Percentiles rank a stretch among this genome's conserved stretches.
These are phyloP conservation scores for Peromyscus attwateri DNA, from an alignment of 2,797 vertebrate genomes.

Conservation along the genomic window DNA sequence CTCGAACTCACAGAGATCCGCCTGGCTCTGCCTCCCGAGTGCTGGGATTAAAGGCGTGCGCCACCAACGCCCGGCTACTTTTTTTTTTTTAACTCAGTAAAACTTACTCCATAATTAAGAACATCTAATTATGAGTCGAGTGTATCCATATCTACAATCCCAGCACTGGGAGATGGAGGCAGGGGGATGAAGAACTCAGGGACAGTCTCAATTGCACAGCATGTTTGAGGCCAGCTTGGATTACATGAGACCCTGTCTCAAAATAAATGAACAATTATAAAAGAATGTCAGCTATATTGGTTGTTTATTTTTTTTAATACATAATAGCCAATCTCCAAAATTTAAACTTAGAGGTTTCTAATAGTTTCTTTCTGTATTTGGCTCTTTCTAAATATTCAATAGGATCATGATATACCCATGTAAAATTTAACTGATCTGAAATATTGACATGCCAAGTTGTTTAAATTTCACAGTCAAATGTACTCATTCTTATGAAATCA, in stretches of 20 bases:
- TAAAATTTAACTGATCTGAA: slow-evolving; percentile 22
- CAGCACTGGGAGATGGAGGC: not conserved
- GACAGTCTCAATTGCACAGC: too few relatives aligned
- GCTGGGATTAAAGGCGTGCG: too few relatives aligned
- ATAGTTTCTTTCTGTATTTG: slow-evolving; percentile 15
- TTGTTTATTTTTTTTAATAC: not conserved
- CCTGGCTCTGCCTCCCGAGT: too few relatives aligned
- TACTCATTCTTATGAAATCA: not conserved
- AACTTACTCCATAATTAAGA: not conserved
- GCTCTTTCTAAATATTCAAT: not conserved
- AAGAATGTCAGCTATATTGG: not conserved
- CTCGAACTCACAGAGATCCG: too few relatives aligned
- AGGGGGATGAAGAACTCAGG: not conserved
- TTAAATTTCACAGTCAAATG: not conserved
- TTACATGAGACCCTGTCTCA: not conserved
- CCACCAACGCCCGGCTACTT: too few relatives aligned
- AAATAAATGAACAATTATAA: not conserved
- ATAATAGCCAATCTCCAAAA: slow-evolving; percentile 20
- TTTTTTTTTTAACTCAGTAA: not conserved
- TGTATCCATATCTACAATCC: too few relatives aligned
- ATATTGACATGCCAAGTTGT: not conserved
- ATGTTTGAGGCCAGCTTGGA: not conserved
- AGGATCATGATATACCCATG: not conserved
- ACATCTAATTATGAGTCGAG: not conserved
- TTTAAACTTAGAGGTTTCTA: not conserved